Base-by-base conservation (phyloP, 2,113 vertebrate species). In the Spheniscus mendiculus region DNA sequence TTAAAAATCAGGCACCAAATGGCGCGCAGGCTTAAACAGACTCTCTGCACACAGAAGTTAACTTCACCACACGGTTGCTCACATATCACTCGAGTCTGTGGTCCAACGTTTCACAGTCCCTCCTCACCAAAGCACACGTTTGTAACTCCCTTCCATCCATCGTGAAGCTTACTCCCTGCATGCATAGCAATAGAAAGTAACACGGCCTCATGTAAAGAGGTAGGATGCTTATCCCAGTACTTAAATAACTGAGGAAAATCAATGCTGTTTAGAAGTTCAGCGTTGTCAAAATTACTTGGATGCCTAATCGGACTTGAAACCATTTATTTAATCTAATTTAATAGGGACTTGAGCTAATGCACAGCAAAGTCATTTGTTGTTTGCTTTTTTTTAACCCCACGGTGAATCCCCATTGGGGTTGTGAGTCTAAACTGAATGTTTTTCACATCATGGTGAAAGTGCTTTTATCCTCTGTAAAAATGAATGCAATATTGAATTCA, bases 61-160 rank as follows among this genome's bases (percentile, higher is more conserved):
- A 59, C 78, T 87, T 58, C 80, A 86, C 58, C 49, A 2, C 2
- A 4, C 7, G 2, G 27, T 27, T 65, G 66, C 59, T 92, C 30
- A 29, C 11, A 2, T 20, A 40, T 63, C 66, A 26, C 5, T 63
- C 0, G 0, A 50, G 44, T 23, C 34, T 56, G n/a, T 13, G 15
- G 40, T 19, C 53, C 38, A 11, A 0, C 3, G 0, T 49, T 67
- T 67, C 45, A 15, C 18, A 42, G n/a, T 17, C 19, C 9, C 38
- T 63, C 72, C 70, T 86, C 80, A 58, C 44, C 32, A 62, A 58
- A 80, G 61, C 15, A 45, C 34, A 3, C 8, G 1, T 79, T 19
- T 79, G 29, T 50, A 40, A 71, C 42, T 72, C 50, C 86, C 50
- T 86, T 17, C 38, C 34, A 44, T n/a, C 44, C 65, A 4, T 5